A percentile compares a stretch with the other conserved stretches of the same genome.
phyloP scores from a whole-genome alignment of 2,113 vertebrate genomes.

The Cariama cristata region DNA sequence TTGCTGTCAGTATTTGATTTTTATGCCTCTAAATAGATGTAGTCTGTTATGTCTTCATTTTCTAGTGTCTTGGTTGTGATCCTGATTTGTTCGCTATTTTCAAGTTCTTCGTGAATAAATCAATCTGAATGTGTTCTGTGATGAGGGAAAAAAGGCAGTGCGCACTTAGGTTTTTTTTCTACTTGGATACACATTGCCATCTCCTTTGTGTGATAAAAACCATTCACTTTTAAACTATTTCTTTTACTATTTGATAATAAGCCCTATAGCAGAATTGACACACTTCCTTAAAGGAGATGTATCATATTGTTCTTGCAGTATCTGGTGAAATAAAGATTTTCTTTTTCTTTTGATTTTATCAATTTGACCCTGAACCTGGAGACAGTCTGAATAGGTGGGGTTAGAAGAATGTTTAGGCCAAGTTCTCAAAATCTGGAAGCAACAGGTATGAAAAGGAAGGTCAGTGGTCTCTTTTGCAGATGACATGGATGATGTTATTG shows the following conservation, averaged over 20 bases:
- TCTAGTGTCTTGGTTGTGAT: background rate
- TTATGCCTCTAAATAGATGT: background rate
- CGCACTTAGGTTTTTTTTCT: background rate
- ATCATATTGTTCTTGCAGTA: background rate
- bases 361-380: background rate
- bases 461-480: background rate
- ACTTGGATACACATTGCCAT: background rate
- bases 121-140: background rate
- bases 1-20: background rate
- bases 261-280: accelerated
- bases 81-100: background rate
- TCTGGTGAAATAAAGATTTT: background rate
- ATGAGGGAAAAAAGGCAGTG: background rate
- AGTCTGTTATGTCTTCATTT: background rate
- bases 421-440: background rate
- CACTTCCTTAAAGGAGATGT: background rate
- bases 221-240: background rate
- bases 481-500: background rate
- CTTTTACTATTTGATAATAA: background rate
- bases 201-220: background rate
- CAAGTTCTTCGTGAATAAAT: background rate
- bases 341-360: background rate
- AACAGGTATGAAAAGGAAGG: background rate
- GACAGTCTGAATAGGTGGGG: background rate
- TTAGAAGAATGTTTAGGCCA: background rate